A percentile compares a stretch with the other conserved stretches of the same genome.
Conservation (phyloP, 2,797 vertebrate species). For the Crax fasciolata region DNA sequence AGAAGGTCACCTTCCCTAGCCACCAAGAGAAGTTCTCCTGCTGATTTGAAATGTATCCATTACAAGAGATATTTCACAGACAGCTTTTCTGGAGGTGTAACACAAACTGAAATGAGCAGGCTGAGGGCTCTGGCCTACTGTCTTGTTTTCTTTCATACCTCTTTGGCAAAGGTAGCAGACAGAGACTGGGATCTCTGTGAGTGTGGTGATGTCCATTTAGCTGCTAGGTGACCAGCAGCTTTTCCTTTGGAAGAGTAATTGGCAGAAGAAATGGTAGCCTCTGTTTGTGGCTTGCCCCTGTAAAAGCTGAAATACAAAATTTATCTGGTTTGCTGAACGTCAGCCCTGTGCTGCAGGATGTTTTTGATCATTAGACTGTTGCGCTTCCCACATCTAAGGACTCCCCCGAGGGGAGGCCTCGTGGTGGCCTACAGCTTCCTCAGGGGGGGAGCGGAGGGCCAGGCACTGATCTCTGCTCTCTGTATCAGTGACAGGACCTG, state of each 20-base stretch:
- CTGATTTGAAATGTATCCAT: background rate
- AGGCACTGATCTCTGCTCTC: too few relatives aligned
- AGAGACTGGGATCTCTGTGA: background rate
- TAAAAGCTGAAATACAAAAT: conserved; percentile 67
- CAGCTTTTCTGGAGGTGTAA: background rate
- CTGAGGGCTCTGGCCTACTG: background rate
- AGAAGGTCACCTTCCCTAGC: background rate
- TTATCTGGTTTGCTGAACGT: conserved; percentile 63
- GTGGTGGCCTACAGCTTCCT: too few relatives aligned
- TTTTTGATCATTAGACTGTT: conserved; percentile 51
- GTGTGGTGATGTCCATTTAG: background rate
- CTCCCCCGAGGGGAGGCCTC: too few relatives aligned
- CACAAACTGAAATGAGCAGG: background rate
- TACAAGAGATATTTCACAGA: too few relatives aligned
- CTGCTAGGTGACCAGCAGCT: conserved; percentile 72
- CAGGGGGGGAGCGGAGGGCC: too few relatives aligned
- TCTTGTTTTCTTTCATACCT: background rate
- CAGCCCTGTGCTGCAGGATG: conserved; percentile 67
- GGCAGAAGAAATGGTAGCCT: conserved; percentile 67
- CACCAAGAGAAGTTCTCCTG: background rate
- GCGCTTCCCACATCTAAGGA: background rate
- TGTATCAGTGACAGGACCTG: too few relatives aligned
- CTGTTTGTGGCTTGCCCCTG: conserved; percentile 77
- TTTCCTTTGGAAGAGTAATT: conserved; percentile 42
- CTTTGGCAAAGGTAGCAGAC: background rate